Evolutionary conservation across 2,113 vertebrate species (phyloP).

Genomic region (Eubucco bourcierii): DNA sequence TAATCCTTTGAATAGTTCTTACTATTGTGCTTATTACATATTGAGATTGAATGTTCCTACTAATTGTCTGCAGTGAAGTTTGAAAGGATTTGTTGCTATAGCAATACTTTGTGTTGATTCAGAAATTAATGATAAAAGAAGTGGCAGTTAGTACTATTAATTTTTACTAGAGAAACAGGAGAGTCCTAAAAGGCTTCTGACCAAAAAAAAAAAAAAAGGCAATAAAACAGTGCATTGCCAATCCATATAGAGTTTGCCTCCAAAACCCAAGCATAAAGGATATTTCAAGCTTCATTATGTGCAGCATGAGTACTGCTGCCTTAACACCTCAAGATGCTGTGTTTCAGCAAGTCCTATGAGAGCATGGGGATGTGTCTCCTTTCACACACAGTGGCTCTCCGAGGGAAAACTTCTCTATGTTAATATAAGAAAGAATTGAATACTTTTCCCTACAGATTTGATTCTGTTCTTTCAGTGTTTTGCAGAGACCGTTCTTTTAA

Average conservation of each 20-base stretch:
- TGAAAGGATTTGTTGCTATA: conserved; percentile 44
- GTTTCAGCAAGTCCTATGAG: not conserved
- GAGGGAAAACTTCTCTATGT: not conserved
- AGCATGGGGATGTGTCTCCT: not conserved
- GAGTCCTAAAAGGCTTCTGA: not conserved
- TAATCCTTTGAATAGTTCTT: conserved; percentile 13
- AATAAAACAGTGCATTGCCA: not conserved
- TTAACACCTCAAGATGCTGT: not conserved
- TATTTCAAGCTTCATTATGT: not conserved
- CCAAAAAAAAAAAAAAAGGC: not conserved
- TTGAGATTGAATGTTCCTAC: conserved; percentile 13
- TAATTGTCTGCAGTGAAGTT: conserved; percentile 27
- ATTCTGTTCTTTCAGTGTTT: not conserved
- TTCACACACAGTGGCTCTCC: not conserved
- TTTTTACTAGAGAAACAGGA: conserved; percentile 8
- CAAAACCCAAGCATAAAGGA: not conserved
- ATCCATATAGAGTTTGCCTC: not conserved
- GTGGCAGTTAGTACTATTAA: conserved; percentile 36
- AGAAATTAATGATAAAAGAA: conserved; percentile 47
- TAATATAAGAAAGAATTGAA: not conserved
- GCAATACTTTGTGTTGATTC: conserved; percentile 31
- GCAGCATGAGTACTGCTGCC: not conserved
- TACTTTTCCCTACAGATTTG: not conserved
- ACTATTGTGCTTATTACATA: conserved; percentile 18
- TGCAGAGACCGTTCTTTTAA: not conserved